Evolutionary conservation across 2,888 invertebrate species (phyloP), one percentile per base, ranked within the genome.

Genomic region (Cacoxenus indagator): DNA sequence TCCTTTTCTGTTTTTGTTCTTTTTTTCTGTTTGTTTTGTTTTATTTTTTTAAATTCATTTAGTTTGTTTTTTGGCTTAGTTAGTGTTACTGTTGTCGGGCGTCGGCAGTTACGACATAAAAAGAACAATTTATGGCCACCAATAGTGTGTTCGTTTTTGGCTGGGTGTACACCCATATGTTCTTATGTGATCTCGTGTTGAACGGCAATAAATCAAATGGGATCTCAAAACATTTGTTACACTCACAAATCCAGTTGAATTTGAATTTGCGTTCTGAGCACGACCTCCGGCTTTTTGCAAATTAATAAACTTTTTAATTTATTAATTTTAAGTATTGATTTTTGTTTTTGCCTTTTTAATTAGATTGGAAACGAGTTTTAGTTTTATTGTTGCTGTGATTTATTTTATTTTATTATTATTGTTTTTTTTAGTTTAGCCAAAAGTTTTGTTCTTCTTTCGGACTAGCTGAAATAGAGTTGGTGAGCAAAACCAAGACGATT

Each of bases 391-490:
- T 37, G 9, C 70, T 66, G 64, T 68, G 29, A 31, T 66, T 55
- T 27, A n/a, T 51, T 51, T 37, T 66, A 48, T 67, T 69, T 17
- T 46, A 57, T 27, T 51, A 5, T 19, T 11, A 48, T 67, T 67
- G 11, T 29, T 29, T 27, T 29, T 57, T 29, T 71, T 59, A 67
- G n/a, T 43, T 31, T 43, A n/a, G n/a, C n/a, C n/a, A n/a, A n/a
- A n/a, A n/a, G n/a, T n/a, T n/a, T n/a, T n/a, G n/a, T n/a, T n/a
- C n/a, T n/a, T n/a, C n/a, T n/a, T n/a, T n/a, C n/a, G n/a, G n/a
- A n/a, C n/a, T n/a, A n/a, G n/a, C n/a, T n/a, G n/a, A n/a, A n/a
- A n/a, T n/a, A n/a, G n/a, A n/a, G n/a, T n/a, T n/a, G n/a, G n/a
- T n/a, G n/a, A n/a, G n/a, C n/a, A n/a, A n/a, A n/a, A n/a, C n/a